Evolutionary conservation across 2,888 invertebrate species (phyloP).

Genomic region (Pterobdella sp.): DNA sequence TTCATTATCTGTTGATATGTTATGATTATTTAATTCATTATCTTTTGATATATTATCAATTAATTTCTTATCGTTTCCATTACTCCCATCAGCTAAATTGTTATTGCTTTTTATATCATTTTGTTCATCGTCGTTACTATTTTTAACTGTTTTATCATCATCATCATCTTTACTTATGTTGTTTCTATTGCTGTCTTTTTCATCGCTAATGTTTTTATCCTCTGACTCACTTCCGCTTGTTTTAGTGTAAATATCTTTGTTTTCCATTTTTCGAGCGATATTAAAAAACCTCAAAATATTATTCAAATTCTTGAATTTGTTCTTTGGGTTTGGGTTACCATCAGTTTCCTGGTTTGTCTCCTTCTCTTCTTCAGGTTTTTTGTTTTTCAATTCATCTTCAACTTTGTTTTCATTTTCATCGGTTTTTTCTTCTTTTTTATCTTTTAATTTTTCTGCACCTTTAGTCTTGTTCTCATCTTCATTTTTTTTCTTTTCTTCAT

Average conservation of each 20-base stretch:
- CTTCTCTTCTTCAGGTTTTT: not conserved
- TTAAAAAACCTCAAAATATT: slow-evolving; percentile 8
- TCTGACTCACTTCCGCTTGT: not conserved
- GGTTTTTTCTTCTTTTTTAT: not conserved
- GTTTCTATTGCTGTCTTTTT: not conserved
- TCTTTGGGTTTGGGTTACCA: slow-evolving; percentile 2
- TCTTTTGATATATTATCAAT: too few relatives aligned
- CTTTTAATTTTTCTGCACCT: not conserved
- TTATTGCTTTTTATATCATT: not conserved
- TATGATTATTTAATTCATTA: too few relatives aligned
- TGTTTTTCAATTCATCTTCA: not conserved
- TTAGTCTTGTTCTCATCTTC: not conserved
- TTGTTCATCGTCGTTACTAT: not conserved
- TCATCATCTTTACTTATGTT: not conserved
- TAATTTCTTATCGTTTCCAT: too few relatives aligned
- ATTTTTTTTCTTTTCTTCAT: not conserved
- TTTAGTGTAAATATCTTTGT: not conserved
- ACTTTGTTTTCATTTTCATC: not conserved
- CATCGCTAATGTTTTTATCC: not conserved
- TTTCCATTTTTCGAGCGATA: not conserved
- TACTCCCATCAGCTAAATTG: too few relatives aligned
- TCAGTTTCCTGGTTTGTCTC: not conserved
- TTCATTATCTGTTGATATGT: too few relatives aligned
- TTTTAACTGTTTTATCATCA: not conserved
- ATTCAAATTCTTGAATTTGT: slow-evolving; percentile 1